Base-by-base conservation (phyloP, 2,797 vertebrate genomes). In the Dendrocincla fuliginosa region DNA sequence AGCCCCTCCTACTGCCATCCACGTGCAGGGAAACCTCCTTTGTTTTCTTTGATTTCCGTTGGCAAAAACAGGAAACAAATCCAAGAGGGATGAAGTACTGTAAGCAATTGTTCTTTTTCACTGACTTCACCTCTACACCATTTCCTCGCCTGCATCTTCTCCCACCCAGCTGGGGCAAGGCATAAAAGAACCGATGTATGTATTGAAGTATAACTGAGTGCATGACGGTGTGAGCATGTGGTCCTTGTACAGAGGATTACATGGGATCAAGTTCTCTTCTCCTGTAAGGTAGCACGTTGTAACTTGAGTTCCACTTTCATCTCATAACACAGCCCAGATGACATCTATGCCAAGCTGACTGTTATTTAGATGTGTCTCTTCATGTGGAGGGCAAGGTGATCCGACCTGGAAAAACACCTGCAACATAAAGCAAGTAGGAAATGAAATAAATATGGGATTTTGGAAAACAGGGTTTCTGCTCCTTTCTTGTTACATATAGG, bases 351-450 rank as follows among this genome's bases (percentile, higher is more conserved):
- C 93, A 93, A 89, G 82, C 30, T 83, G 93, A 86, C 84, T 79
- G 89, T 74, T 83, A 92, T 57, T 98, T 98, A 99, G 98, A 99
- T 98, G 98, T 99, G 99, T 98, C 99, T 99, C 98, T 99, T 99
- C 99, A 99, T 99, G 97, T 99, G 99, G 95, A 99, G 98, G 69
- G 99, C 99, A 93, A 99, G 99, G 98, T 99, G 99, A 98, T 99
- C 99, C 75, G 99, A 99, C 98, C 99, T 98, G 85, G 99, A 99
- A 98, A 99, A 99, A 98, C 99, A 99, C 98, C 99, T 99, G 95
- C 92, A 97, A 88, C 94, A 98, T 89, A 97, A 95, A 97, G 89
- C 91, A 97, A 73, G 89, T 6, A 41, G 46, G 59, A 91, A 92
- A 56, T 41, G 4, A 82, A 86, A 18, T 88, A 93, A 93, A 76